Evolutionary conservation across 1,140 invertebrate species (phyloP).

Genomic region (Rhynchophorus ferrugineus): DNA sequence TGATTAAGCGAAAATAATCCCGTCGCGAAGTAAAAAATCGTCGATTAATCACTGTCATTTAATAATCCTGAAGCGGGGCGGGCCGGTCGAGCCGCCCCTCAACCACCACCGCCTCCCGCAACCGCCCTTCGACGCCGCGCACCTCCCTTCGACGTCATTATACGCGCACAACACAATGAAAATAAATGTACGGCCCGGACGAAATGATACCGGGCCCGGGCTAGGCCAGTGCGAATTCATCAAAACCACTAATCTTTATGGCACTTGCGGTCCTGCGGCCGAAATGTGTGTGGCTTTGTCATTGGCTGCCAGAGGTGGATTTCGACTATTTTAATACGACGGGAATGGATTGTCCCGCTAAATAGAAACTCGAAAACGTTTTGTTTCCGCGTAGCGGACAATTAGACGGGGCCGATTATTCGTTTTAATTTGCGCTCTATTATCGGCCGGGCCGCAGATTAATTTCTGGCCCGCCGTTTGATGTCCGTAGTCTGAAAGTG

Average conservation of each 20-base stretch:
- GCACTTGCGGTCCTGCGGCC: conserved; percentile 5
- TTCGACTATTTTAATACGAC: conserved; percentile 1
- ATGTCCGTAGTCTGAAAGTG: too few species aligned
- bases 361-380: background rate
- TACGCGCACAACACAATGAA: conserved; percentile 2
- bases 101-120: background rate
- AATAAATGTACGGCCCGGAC: conserved; percentile 13
- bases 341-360: background rate
- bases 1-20: background rate
- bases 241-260: conserved; percentile 22
- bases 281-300: background rate
- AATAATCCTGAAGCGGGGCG: background rate
- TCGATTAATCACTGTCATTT: background rate
- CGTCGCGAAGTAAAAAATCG: background rate
- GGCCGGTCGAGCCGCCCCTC: too few species aligned
- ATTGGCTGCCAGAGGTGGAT: background rate
- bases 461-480: too few species aligned
- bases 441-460: too few species aligned
- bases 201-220: conserved; percentile 1
- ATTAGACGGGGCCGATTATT: too few species aligned
- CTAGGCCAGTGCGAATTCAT: conserved; percentile 18
- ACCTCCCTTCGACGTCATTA: background rate
- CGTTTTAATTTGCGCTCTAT: too few species aligned
- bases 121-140: background rate
- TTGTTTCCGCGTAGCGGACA: background rate